These are phyloP conservation scores for Pegea sp. DNA, from an alignment of 23 tunicate genomes.

Conservation along the genomic window DNA sequence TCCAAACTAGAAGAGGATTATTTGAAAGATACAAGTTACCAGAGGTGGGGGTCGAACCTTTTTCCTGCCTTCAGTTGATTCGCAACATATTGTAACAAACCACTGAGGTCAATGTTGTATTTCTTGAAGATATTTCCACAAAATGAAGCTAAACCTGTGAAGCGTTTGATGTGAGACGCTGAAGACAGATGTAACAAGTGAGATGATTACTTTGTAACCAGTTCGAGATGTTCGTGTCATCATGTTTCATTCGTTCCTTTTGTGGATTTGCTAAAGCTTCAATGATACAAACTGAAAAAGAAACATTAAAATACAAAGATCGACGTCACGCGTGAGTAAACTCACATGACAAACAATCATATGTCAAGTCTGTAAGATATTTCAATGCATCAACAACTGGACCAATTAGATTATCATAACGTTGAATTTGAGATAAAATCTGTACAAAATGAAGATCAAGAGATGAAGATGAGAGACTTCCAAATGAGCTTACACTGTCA, in stretches of 20 bases:
- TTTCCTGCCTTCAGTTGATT: slow-evolving; percentile 91
- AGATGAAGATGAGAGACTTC: too few species aligned
- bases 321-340: neutral
- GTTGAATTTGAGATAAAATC: slow-evolving; percentile 91
- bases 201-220: slow-evolving; percentile 76
- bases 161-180: neutral
- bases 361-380: slow-evolving; percentile 76
- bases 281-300: slow-evolving; percentile 59
- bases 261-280: slow-evolving; percentile 95
- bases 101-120: slow-evolving; percentile 70
- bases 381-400: slow-evolving; percentile 95
- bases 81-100: slow-evolving; percentile 89
- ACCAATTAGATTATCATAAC: slow-evolving; percentile 87
- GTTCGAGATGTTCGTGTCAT: slow-evolving; percentile 93
- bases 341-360: slow-evolving; percentile 73
- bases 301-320: neutral
- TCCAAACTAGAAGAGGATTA: slow-evolving; percentile 30
- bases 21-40: neutral
- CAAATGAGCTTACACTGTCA: slow-evolving; percentile 55
- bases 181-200: neutral
- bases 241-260: slow-evolving; percentile 91
- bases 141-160: slow-evolving; percentile 74
- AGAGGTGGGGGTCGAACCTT: slow-evolving; percentile 16
- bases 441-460: too few species aligned
- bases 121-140: slow-evolving; percentile 94